Base-by-base conservation (phyloP, 92 coral and sea anemone species). In the Bergia puertoricense region DNA sequence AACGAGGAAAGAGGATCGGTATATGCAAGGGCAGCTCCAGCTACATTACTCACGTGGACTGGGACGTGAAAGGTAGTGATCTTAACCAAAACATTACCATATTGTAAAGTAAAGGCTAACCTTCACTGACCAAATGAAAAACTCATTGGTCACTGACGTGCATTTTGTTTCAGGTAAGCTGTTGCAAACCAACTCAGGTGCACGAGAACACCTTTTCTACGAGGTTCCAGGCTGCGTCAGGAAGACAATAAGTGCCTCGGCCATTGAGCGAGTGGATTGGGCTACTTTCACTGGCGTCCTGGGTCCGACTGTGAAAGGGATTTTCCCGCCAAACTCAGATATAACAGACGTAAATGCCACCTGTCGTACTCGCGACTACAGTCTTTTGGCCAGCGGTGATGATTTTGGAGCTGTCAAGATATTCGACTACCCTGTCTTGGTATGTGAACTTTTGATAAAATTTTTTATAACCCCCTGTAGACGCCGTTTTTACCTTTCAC, bases 321-420 rank as follows among this genome's bases (percentile, higher is more conserved):
- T 97, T 79, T 97, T 92, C 88, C 99, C 99, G 36, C 99, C 99
- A 18, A 89, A 93, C 77, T 92, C 94, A 82, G 99, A 97, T 94
- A 90, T 97, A 94, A 97, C 99, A 7, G 99, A 97, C 80, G 98
- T 97, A 6, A 97, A 97, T 86, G 78, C 99, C 48, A 96, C 98
- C 38, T 97, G 96, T 86, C 96, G 99, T 65, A 94, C 97, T 82
- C 89, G 90, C 88, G 99, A 97, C 92, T 83, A 94, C 68, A 86
- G 88, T 57, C 85, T 97, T 5, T 77, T 97, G 91, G 99, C 99
- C 86, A 97, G 94, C 81, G 99, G 99, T 59, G 99, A 97, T 85
- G 99, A 97, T 86, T 97, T 97, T 95, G 99, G 99, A 83, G 81
- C 90, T 88, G 99, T 97, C 62, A 97, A 97, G 92, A 77, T 97